Evolutionary conservation across 2,888 invertebrate genomes (phyloP).

Genomic region (Pheosia gnoma): DNA sequence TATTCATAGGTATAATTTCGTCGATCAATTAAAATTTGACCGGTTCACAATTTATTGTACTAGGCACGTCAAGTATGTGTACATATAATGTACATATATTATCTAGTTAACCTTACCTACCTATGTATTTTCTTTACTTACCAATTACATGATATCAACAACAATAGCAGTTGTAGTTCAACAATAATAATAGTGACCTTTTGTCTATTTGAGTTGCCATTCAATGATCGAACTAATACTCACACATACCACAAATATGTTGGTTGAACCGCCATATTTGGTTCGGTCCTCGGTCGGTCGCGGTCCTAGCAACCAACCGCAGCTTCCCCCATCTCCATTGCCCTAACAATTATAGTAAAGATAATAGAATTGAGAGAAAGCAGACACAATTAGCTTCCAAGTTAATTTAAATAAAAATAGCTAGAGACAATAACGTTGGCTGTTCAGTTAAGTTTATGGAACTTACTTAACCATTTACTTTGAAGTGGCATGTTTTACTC

Average conservation of each 20-base stretch:
- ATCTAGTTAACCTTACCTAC: too few species aligned
- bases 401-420: conserved; percentile 51
- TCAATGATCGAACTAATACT: too few species aligned
- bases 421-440: conserved; percentile 31
- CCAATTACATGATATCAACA: too few species aligned
- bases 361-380: conserved; percentile 42
- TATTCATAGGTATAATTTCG: neutral
- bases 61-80: too few species aligned
- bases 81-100: too few species aligned
- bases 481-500: neutral
- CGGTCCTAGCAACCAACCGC: neutral
- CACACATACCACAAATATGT: neutral
- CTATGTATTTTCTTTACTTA: too few species aligned
- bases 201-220: too few species aligned
- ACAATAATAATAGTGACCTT: too few species aligned
- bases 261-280: neutral
- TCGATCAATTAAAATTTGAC: too few species aligned
- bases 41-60: too few species aligned
- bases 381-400: conserved; percentile 38
- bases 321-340: neutral
- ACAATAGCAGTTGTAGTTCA: too few species aligned
- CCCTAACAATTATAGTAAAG: conserved; percentile 38
- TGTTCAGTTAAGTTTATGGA: neutral
- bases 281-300: neutral
- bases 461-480: neutral